phyloP scores from a whole-genome alignment of 1,140 invertebrate species.

The Apis dorsata region DNA sequence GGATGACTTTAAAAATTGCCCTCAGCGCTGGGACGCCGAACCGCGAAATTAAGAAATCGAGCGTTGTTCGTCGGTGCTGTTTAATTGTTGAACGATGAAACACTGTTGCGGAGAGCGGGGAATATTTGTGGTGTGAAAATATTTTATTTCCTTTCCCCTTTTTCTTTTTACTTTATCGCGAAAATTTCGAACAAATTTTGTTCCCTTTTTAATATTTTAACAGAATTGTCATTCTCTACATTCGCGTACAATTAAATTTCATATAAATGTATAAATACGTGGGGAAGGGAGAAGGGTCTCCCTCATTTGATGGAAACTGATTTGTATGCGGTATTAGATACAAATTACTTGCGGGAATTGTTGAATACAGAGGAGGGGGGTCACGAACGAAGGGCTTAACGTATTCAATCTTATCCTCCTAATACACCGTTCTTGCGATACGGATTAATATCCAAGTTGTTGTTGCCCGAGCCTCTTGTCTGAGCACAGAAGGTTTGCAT shows the following conservation, averaged over 20 bases:
- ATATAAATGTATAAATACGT: no score
- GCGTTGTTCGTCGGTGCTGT: neutral
- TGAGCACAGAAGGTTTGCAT: neutral
- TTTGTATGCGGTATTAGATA: neutral
- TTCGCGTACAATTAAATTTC: no score
- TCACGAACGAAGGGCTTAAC: neutral
- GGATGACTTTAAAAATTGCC: neutral
- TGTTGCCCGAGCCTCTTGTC: neutral
- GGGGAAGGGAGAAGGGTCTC: no score
- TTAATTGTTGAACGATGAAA: neutral
- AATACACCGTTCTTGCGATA: neutral
- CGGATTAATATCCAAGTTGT: neutral
- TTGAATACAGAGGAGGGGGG: neutral
- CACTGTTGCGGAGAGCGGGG: no score
- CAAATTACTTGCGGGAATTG: neutral
- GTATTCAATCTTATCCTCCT: neutral
- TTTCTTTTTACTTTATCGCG: no score
- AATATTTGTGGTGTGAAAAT: neutral
- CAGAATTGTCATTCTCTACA: no score
- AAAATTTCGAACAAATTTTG: no score
- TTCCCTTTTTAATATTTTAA: no score
- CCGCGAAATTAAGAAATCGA: neutral
- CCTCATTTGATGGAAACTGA: no score
- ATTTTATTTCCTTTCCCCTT: no score
- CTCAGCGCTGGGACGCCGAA: accelerated